Conservation (phyloP, 2,888 invertebrate species). For the Cybosia mesomella region DNA sequence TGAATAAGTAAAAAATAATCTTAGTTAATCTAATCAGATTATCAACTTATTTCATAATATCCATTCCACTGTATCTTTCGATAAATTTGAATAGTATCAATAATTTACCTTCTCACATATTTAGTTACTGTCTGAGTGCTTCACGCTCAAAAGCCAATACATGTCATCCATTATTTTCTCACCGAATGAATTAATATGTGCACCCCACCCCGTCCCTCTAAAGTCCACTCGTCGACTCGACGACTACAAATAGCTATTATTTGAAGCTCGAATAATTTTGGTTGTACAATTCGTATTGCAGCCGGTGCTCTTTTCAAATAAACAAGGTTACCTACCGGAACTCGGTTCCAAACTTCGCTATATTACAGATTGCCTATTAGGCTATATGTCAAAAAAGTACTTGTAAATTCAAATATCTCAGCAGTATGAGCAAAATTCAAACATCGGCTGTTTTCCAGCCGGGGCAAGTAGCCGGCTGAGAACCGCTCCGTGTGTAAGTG, state of each 20-base stretch:
- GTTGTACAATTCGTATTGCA: background rate
- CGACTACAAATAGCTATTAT: constrained; percentile 13
- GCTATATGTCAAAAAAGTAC: constrained; percentile 10
- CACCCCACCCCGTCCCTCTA: constrained; percentile 41
- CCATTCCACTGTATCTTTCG: background rate
- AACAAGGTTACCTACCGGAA: background rate
- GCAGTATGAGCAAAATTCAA: constrained; percentile 53
- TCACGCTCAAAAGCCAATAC: constrained; percentile 50
- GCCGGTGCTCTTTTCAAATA: background rate
- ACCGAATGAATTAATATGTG: constrained; percentile 49
- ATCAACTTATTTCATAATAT: background rate
- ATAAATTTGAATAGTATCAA: background rate
- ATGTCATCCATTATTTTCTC: constrained; percentile 50
- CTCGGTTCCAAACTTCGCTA: background rate
- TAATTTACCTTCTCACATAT: constrained; percentile 5
- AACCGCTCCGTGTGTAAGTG: constrained; percentile 81
- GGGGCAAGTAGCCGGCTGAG: constrained; percentile 58
- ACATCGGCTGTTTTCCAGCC: constrained; percentile 53
- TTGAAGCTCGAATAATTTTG: background rate
- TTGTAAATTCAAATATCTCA: constrained; percentile 42
- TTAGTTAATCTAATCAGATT: background rate
- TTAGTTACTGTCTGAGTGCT: constrained; percentile 34
- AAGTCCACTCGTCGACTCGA: constrained; percentile 30
- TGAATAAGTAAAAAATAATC: background rate
- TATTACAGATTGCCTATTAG: no score